These are phyloP conservation scores for Drosophila kanapiae DNA, from an alignment of 1,140 invertebrate species.

Conservation along the genomic window DNA sequence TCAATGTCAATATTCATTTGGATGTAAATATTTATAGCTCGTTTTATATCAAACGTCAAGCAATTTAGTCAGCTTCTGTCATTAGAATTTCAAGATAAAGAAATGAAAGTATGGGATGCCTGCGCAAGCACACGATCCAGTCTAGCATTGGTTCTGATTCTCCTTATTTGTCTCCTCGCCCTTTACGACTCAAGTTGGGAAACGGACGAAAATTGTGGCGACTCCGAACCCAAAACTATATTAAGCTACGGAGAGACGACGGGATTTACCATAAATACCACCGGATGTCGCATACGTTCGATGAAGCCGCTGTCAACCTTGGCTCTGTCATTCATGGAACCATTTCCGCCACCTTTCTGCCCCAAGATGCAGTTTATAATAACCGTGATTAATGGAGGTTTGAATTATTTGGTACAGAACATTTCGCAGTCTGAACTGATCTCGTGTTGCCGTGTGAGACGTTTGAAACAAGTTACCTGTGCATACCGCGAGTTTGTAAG, in stretches of 20 bases:
- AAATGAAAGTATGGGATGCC: neutral
- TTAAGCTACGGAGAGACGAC: neutral
- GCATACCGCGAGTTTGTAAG: slow-evolving; percentile 1
- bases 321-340: slow-evolving; percentile 6
- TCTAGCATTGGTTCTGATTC: neutral
- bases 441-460: neutral
- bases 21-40: no score
- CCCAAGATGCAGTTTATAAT: slow-evolving; percentile 4
- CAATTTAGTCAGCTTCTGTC: neutral
- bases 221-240: neutral
- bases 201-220: neutral
- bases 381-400: neutral
- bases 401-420: slow-evolving; percentile 8
- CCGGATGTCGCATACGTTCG: slow-evolving; percentile 15
- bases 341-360: neutral
- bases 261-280: slow-evolving; percentile 5
- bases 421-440: neutral
- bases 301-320: neutral
- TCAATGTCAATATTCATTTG: no score
- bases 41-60: no score
- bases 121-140: neutral
- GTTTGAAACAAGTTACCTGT: slow-evolving; percentile 3
- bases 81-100: neutral
- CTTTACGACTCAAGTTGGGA: neutral
- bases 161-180: neutral